Base-by-base conservation (phyloP, 2,797 vertebrate genomes). In the Florisuga fusca region DNA sequence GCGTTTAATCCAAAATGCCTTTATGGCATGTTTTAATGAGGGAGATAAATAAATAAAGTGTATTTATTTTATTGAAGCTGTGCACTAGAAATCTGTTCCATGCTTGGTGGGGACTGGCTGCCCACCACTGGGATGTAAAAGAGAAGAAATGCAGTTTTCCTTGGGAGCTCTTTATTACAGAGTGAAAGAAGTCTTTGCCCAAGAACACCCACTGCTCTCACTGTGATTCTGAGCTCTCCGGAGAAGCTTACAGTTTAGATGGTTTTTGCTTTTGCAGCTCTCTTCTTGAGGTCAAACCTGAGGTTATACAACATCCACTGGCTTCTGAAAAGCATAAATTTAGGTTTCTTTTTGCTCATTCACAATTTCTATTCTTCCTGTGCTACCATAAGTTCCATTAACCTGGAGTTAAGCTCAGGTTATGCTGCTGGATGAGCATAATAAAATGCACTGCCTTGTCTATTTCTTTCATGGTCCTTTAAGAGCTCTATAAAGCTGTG, bases 381-480 rank as follows among this genome's bases (percentile, higher is more conserved):
- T 54, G 22, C 89, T 89, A 71, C 76, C 71, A 10, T 73, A 80
- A 81, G 77, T 94, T 96, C 91, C 66, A 86, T 96, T 97, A 94
- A 91, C 85, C 66, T 84, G 34, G 88, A 95, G 84, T 94, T 97
- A 95, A 95, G 33, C 69, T 93, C n/a, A 94, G 93, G 92, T 94
- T 94, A 67, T 75, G 67, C 89, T 82, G 84, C 43, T 51, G 74
- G 84, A 94, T 77, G 91, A 94, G 78, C 82, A n/a, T 64, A 93
- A 93, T 96, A 91, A 96, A 95, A 96, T 2, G 29, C 54, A 34
- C 81, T 83, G 27, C 69, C 69, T 80, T 90, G 92, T 72, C 78
- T 93, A 50, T 93, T 95, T 94, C 77, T 95, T 85, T 73, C 92
- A 26, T 23, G 23, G 58, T 77, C 36, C 71, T 97, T 84, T 83